These are phyloP conservation scores for Pyxicephalus adspersus DNA, from an alignment of 2,113 vertebrate genomes.

Conservation along the genomic window DNA sequence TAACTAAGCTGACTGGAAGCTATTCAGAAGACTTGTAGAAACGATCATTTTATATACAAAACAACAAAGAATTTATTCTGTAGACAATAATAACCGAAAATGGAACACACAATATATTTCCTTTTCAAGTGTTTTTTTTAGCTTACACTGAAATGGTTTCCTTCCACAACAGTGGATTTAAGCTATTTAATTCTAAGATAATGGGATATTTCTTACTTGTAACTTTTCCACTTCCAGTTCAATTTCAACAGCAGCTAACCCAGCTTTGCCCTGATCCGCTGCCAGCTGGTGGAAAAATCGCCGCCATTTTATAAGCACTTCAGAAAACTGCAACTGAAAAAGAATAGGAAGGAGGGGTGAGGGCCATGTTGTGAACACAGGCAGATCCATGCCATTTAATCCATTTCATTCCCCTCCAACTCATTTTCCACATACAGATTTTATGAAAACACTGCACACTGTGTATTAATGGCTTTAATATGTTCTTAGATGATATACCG, in stretches of 20 bases:
- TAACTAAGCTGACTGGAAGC: neutral
- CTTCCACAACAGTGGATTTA: neutral
- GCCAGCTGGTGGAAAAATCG: slow-evolving; percentile 85
- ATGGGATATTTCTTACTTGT: slow-evolving; percentile 74
- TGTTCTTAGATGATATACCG: slow-evolving; percentile 18
- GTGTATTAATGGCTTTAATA: slow-evolving; percentile 44
- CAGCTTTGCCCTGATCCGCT: slow-evolving; percentile 76
- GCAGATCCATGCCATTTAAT: neutral
- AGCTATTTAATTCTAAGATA: neutral
- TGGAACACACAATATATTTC: neutral
- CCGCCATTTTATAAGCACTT: slow-evolving; percentile 87
- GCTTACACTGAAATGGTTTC: neutral
- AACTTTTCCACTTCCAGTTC: slow-evolving; percentile 81
- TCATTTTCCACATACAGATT: neutral
- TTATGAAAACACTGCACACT: neutral
- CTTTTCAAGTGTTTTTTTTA: neutral
- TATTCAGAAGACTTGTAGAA: neutral
- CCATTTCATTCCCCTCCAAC: neutral
- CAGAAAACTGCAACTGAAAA: slow-evolving; percentile 84
- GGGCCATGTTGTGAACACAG: neutral
- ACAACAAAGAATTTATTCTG: neutral
- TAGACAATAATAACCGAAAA: neutral
- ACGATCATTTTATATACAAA: neutral
- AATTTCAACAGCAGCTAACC: slow-evolving; percentile 71
- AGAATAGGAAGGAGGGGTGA: neutral